Percentiles rank a stretch among this genome's conserved stretches.
These are phyloP conservation scores for Rhodophaea formosa DNA, from an alignment of 2,888 invertebrate species.

Conservation along the genomic window DNA sequence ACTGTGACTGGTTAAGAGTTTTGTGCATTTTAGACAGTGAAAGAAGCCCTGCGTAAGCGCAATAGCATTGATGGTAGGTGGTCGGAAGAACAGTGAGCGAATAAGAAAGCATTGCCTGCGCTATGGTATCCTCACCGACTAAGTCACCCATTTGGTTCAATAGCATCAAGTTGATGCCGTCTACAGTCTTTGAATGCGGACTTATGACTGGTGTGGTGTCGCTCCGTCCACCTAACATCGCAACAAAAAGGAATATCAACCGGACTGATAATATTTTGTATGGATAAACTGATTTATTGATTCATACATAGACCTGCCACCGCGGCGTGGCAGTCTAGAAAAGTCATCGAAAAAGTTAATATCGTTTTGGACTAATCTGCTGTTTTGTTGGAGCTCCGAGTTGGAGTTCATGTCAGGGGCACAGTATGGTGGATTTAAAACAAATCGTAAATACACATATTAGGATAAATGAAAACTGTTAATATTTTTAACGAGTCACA, in stretches of 20 bases:
- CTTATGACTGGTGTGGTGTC: constrained; percentile 49
- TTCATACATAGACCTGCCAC: too few relatives aligned
- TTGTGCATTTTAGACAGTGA: constrained; percentile 7
- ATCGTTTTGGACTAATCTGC: too few relatives aligned
- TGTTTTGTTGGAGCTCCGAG: too few relatives aligned
- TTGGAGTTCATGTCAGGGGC: too few relatives aligned
- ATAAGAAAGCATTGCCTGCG: constrained; percentile 38
- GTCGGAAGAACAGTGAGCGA: constrained; percentile 67
- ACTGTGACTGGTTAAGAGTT: background rate
- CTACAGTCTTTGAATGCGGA: constrained; percentile 51
- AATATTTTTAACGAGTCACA: too few relatives aligned
- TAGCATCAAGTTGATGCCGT: constrained; percentile 67
- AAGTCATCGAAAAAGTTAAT: too few relatives aligned
- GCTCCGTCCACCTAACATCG: constrained; percentile 79
- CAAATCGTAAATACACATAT: too few relatives aligned
- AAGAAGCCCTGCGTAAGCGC: constrained; percentile 26
- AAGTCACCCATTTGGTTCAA: constrained; percentile 75
- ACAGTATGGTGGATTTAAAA: too few relatives aligned
- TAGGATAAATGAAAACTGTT: too few relatives aligned
- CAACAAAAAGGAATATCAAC: constrained; percentile 30
- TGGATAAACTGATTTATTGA: background rate
- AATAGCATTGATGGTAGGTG: constrained; percentile 66
- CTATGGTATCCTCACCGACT: constrained; percentile 65
- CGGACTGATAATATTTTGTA: constrained; percentile 10
- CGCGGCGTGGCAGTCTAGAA: too few relatives aligned